These are phyloP conservation scores for Lepidocyrtinus sp. DNA, from an alignment of 2,888 invertebrate genomes.

Conservation along the genomic window DNA sequence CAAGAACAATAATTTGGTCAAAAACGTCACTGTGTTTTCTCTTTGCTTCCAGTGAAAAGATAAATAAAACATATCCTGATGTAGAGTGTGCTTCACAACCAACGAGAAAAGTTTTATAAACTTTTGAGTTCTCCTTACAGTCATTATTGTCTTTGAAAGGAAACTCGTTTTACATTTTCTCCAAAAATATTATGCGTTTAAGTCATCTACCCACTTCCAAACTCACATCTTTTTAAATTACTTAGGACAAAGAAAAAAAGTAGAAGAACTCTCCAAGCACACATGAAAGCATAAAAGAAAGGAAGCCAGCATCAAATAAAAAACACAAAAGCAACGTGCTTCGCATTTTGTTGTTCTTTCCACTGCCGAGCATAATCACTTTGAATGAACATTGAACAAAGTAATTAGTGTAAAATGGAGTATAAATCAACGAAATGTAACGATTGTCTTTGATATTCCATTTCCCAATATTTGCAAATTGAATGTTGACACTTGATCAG, in stretches of 20 bases:
- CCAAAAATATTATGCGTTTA: too few relatives aligned
- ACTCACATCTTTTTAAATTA: not conserved
- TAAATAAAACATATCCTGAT: conserved; percentile 26
- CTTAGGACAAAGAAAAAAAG: not conserved
- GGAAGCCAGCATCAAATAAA: not conserved
- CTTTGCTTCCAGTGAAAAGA: conserved; percentile 58
- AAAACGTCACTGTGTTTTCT: conserved; percentile 54
- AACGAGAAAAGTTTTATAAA: not conserved
- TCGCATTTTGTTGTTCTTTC: not conserved
- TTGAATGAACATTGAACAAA: conserved; percentile 10
- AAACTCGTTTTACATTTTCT: not conserved
- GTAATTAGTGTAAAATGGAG: conserved; percentile 44
- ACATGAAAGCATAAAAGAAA: not conserved
- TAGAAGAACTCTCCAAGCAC: not conserved
- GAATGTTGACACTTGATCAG: too few relatives aligned
- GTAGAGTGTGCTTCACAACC: not conserved
- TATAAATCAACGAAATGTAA: too few relatives aligned
- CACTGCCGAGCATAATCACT: not conserved
- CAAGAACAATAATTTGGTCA: conserved; percentile 43
- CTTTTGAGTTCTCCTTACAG: not conserved
- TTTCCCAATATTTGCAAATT: too few relatives aligned
- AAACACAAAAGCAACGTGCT: not conserved
- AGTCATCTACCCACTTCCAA: not conserved
- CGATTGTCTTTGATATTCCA: too few relatives aligned
- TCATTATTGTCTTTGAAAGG: not conserved